Percentiles rank a stretch among this genome's conserved stretches.
Evolutionary conservation across 2,888 invertebrate genomes (phyloP).

Genomic region (Sarcophaga caerulescens): DNA sequence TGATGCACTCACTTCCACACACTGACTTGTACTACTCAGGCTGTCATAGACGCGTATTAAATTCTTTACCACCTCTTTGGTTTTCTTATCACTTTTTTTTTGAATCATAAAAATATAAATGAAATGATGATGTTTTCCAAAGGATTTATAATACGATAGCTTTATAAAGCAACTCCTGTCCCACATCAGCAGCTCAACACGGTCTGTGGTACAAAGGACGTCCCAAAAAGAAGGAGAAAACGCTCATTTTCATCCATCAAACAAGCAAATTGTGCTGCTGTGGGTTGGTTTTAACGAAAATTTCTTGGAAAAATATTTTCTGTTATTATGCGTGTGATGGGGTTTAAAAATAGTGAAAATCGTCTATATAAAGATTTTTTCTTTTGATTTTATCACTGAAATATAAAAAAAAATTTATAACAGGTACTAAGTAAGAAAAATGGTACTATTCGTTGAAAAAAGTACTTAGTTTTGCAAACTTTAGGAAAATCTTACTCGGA

Average conservation of each 20-base stretch:
- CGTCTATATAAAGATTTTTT: no score
- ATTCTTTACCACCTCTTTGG: neutral
- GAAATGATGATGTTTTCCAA: constrained; percentile 39
- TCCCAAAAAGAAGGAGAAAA: no score
- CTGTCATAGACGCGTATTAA: neutral
- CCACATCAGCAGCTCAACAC: neutral
- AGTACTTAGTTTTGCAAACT: no score
- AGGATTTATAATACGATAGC: constrained; percentile 30
- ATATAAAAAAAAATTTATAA: no score
- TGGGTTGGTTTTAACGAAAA: neutral
- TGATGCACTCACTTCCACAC: neutral
- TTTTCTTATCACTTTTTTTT: neutral
- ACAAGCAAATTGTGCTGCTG: constrained; percentile 7
- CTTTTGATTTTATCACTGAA: no score
- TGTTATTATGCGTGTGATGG: no score
- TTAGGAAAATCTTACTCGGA: no score
- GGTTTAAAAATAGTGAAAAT: no score
- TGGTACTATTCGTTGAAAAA: no score
- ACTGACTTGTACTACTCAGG: neutral
- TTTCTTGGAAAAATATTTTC: constrained; percentile 12
- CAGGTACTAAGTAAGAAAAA: no score
- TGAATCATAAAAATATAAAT: constrained; percentile 41
- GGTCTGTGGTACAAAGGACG: no score
- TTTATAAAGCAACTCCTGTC: no score
- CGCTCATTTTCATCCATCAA: neutral